Evolutionary conservation across 2,888 invertebrate genomes (phyloP).

Genomic region (Napeogenes inachia): DNA sequence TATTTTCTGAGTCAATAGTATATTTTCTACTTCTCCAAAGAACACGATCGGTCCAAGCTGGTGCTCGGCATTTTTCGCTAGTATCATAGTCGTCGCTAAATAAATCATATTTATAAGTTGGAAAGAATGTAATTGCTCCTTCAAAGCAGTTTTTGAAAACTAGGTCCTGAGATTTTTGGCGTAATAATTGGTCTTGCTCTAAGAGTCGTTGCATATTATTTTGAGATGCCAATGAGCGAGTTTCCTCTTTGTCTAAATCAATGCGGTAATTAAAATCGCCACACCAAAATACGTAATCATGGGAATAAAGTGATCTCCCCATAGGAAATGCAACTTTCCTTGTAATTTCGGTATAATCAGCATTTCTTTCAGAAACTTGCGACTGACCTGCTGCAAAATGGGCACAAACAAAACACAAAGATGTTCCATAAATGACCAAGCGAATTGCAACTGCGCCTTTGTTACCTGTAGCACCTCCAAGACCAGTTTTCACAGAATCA

Average conservation of each 20-base stretch:
- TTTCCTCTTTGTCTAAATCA: slow-evolving; percentile 95
- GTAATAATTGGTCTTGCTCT: slow-evolving; percentile 91
- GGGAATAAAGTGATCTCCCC: slow-evolving; percentile 94
- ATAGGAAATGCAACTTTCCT: slow-evolving; percentile 93
- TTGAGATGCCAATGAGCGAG: slow-evolving; percentile 88
- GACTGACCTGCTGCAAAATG: slow-evolving; percentile 99
- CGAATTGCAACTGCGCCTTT: slow-evolving; percentile 97
- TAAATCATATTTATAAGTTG: slow-evolving; percentile 99
- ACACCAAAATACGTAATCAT: slow-evolving; percentile 99
- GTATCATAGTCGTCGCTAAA: slow-evolving; percentile 99
- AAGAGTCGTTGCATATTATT: slow-evolving; percentile 86
- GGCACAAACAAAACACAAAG: slow-evolving; percentile 98
- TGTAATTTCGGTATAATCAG: slow-evolving; percentile 97
- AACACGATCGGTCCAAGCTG: slow-evolving; percentile 99
- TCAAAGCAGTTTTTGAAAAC: slow-evolving; percentile 96
- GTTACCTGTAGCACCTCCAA: slow-evolving; percentile 98
- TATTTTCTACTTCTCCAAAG: slow-evolving; percentile 92
- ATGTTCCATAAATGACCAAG: slow-evolving; percentile 93
- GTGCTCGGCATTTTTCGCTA: slow-evolving; percentile 97
- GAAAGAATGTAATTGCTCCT: slow-evolving; percentile 93
- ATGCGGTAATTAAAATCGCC: slow-evolving; percentile 99
- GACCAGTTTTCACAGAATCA: slow-evolving; percentile 97
- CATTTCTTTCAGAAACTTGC: slow-evolving; percentile 95
- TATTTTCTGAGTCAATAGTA: slow-evolving; percentile 81
- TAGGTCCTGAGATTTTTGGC: slow-evolving; percentile 86